Evolutionary conservation across 2,888 invertebrate genomes (phyloP), one percentile per base, ranked within the genome.

Genomic region (Cheilosia scutellata): DNA sequence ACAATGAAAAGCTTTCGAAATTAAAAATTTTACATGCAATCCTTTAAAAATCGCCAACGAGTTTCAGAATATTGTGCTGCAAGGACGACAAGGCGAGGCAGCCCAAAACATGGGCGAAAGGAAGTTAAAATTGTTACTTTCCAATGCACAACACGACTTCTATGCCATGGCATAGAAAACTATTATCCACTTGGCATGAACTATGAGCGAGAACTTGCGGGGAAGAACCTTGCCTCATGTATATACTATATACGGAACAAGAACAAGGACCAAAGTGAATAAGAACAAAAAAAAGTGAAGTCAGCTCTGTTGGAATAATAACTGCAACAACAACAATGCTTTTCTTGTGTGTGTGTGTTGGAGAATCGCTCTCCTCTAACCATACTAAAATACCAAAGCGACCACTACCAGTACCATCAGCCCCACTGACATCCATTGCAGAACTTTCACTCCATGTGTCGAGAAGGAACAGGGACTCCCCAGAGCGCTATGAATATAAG

Each of bases 11-110:
- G 79, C 70, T 75, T 60, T 79, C 65, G 40, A 84, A 84, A 84
- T 84, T 79, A 84, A 79, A 84, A 79, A 71, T 79, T 79, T 79
- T 84, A 84, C 79, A 79, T 84, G 74, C 79, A 68, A 78, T 78
- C 74, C 70, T 53, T 72, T 74, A 74, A 83, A 83, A 83, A 65
- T 78, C 70, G 68, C 68, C 83, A 51, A 83, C 83, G 70, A 83
- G 51, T 58, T 84, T 75, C 70, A 47, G 79, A 84, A 83, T 78
- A 78, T 74, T 74, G 66, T 2, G 20, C 68, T 63, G 57, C 78
- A 83, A 79, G 84, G 84, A 70, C 65, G 75, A 76, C 42, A 27
- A 63, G 37, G 47, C 42, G 72, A 9, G 57, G 57, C 20, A 25
- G 11, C 2, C 27, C 29, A 49, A 40, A 29, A 60, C 60, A 70